A percentile compares a stretch with the other conserved stretches of the same genome.
Evolutionary conservation across 2,888 invertebrate species (phyloP).

Genomic region (Drosophila nigricruria): DNA sequence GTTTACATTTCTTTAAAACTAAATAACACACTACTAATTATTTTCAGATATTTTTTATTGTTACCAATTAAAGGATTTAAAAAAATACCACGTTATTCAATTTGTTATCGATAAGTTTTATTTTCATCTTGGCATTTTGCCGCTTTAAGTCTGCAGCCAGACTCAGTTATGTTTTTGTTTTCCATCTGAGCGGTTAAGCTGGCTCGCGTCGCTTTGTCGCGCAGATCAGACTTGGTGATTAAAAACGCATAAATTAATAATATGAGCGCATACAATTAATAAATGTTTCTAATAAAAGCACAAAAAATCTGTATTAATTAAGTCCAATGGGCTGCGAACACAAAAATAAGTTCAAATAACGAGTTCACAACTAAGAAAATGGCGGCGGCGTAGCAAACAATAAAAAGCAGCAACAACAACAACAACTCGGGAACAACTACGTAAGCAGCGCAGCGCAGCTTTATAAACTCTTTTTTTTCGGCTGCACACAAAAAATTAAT

Average conservation of each 20-base stretch:
- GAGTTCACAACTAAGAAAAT: slow-evolving; percentile 53
- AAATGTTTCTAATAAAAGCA: slow-evolving; percentile 19
- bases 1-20: no score
- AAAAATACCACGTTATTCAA: background rate
- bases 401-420: slow-evolving; percentile 37
- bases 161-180: slow-evolving; percentile 70
- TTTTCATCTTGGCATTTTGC: slow-evolving; percentile 4
- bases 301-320: slow-evolving; percentile 1
- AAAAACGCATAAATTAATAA: slow-evolving; percentile 37
- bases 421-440: slow-evolving; percentile 42
- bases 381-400: slow-evolving; percentile 74
- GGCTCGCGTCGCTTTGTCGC: slow-evolving; percentile 33
- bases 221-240: slow-evolving; percentile 15
- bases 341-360: slow-evolving; percentile 21
- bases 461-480: slow-evolving; percentile 70
- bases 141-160: slow-evolving; percentile 17
- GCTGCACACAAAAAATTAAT: slow-evolving; percentile 72
- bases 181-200: slow-evolving; percentile 20
- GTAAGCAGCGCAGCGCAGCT: slow-evolving; percentile 70
- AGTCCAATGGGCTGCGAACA: background rate
- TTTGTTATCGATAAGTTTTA: slow-evolving; percentile 13
- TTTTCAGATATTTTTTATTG: background rate
- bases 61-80: no score
- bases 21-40: no score
- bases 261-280: slow-evolving; percentile 32